Base-by-base conservation (phyloP, 2,888 invertebrate species). In the Philereme transversata region DNA sequence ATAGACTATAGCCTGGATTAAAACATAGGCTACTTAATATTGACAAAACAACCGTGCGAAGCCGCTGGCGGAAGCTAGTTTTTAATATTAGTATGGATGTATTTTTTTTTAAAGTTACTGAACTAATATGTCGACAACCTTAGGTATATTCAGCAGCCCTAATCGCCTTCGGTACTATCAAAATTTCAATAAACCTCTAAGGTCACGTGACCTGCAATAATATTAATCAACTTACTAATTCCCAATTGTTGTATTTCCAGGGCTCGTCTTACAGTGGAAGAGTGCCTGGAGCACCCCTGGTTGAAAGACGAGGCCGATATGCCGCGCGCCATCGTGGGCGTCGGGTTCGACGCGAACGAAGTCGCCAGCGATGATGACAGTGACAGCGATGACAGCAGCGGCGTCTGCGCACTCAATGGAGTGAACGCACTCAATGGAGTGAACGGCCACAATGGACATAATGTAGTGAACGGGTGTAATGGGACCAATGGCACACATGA, bases 221-320 rank as follows among this genome's bases (percentile, higher is more conserved):
- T 22, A 22, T 22, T 2, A 22, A 22, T 22, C 22, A 22, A 3
- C 22, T 22, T 22, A 22, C 22, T 22, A 22, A 22, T 22, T 22
- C 22, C 22, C 22, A 22, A 40, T 40, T 40, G 5, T 40, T 8
- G 6, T 22, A 5, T 43, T 93, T 94, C 8, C 93, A 98, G 98
- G 90, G 95, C 96, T 90, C 96, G 98, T 90, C 95, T 98, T 92
- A 96, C 96, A 84, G 97, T 97, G 81, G 94, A 95, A 80, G 96
- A 97, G 90, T 96, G 98, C 92, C 94, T 98, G 83, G 95, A 97
- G 86, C 98, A 98, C 93, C 95, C 96, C 79, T 98, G 98, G 98
- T 94, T 98, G 76, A 93, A 93, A 90, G 94, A 94, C 88, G 94
- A 93, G 76, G 85, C 88, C 73, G 88, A 92, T 67, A 83, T 94